phyloP scores from a whole-genome alignment of 23 tunicate genomes.

The Botrylloides violaceus region DNA sequence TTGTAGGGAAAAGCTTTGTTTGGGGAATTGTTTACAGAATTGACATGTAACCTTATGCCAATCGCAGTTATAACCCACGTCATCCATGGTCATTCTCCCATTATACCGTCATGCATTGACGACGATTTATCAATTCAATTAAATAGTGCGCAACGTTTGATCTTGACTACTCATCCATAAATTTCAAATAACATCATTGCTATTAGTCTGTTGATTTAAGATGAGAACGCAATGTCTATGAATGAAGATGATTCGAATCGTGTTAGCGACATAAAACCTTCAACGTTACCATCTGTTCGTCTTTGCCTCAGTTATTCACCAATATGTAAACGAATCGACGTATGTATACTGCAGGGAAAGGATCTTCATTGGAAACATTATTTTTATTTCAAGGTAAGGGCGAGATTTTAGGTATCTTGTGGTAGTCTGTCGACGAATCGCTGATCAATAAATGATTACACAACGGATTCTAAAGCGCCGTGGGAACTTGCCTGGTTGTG shows the following conservation, averaged over 20 bases:
- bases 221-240: too few species aligned
- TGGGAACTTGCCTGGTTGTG: too few species aligned
- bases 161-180: too few species aligned
- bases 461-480: too few species aligned
- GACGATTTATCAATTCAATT: too few species aligned
- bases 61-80: neutral
- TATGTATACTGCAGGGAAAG: slow-evolving; percentile 58
- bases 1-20: neutral
- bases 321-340: slow-evolving; percentile 40
- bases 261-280: neutral
- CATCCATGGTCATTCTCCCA: neutral
- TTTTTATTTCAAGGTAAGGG: slow-evolving; percentile 48
- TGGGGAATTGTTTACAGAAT: neutral
- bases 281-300: slow-evolving; percentile 32
- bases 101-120: neutral
- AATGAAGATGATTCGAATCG: neutral
- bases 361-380: slow-evolving; percentile 26
- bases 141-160: too few species aligned
- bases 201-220: too few species aligned
- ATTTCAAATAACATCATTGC: too few species aligned
- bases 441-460: too few species aligned
- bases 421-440: neutral
- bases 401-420: too few species aligned
- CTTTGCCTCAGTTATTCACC: slow-evolving; percentile 41
- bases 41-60: neutral